Conservation (phyloP, 2,113 vertebrate species). For the Lanius collurio region DNA sequence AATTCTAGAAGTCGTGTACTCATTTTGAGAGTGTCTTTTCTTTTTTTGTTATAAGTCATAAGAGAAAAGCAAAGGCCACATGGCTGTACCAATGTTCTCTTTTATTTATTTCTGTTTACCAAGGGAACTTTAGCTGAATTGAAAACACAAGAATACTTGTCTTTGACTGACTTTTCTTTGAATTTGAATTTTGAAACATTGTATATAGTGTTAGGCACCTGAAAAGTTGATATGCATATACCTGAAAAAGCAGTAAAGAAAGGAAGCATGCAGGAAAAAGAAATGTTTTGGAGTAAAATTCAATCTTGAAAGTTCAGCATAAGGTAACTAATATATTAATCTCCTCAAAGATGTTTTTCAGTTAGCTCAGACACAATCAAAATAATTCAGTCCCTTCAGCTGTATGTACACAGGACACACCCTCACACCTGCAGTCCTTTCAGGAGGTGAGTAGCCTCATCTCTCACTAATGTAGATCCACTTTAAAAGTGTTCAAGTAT, state of each 20-base stretch:
- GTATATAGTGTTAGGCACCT: neutral
- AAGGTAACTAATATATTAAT: neutral
- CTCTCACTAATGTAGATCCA: neutral
- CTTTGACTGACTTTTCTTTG: neutral
- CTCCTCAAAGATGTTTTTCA: neutral
- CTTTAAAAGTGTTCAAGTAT: neutral
- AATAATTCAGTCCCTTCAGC: neutral
- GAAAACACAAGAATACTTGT: neutral
- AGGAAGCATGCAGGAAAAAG: neutral
- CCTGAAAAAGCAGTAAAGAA: neutral
- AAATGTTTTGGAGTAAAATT: neutral
- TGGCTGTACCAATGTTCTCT: neutral
- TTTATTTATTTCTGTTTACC: neutral
- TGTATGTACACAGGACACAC: neutral
- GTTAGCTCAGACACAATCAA: neutral
- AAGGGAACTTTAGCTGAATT: neutral
- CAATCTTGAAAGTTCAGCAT: neutral
- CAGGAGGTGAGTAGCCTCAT: neutral
- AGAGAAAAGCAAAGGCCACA: neutral
- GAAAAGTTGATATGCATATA: neutral
- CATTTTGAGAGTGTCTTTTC: neutral
- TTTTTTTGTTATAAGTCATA: neutral
- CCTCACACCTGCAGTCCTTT: neutral
- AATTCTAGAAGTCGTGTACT: neutral
- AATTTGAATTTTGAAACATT: neutral